Conservation (phyloP, 2,888 invertebrate genomes). For the Catocala sponsa region DNA sequence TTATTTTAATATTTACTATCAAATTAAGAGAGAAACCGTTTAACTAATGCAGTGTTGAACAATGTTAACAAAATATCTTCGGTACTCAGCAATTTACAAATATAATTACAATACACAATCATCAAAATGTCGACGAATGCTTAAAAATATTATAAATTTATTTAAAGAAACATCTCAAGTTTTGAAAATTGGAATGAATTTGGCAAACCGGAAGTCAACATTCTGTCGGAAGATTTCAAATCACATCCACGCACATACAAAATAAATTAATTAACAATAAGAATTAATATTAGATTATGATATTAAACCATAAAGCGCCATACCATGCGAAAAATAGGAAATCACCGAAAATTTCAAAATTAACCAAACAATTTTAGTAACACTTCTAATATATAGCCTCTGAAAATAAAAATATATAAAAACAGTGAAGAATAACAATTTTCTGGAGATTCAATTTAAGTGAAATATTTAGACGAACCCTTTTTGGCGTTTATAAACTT, state of each 20-base stretch:
- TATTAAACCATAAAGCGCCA: neutral
- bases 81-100: conserved; percentile 25
- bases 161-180: too few species aligned
- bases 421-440: neutral
- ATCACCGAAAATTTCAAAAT: conserved; percentile 4
- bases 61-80: neutral
- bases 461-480: neutral
- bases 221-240: conserved; percentile 37
- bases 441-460: conserved; percentile 26
- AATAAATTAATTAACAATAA: conserved; percentile 26
- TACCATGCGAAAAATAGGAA: neutral
- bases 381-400: conserved; percentile 19
- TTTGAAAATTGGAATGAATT: conserved; percentile 42
- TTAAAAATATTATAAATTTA: conserved; percentile 8
- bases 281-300: conserved; percentile 20
- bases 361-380: conserved; percentile 15
- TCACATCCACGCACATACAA: conserved; percentile 21
- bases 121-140: too few species aligned
- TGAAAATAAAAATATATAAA: conserved; percentile 4
- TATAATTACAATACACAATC: conserved; percentile 9
- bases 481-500: neutral
- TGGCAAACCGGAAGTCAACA: conserved; percentile 41
- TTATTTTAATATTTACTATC: too few species aligned
- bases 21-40: too few species aligned
- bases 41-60: too few species aligned